These are phyloP conservation scores for Acanthaster planci DNA, from an alignment of 35 echinoderm and acorn worm genomes.

Conservation along the genomic window DNA sequence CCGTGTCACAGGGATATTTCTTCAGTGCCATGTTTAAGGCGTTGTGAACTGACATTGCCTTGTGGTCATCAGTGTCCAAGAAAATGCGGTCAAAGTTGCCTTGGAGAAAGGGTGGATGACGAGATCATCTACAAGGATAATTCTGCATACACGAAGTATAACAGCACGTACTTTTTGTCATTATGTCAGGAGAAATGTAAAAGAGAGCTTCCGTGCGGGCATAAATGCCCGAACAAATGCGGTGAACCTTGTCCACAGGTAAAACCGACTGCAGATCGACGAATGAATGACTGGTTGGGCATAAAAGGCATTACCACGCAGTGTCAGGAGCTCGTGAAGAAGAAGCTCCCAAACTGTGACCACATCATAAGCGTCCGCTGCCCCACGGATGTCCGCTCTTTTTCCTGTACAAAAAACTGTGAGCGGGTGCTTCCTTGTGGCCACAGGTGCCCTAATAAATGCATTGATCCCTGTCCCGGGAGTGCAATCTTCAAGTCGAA, in stretches of 20 bases:
- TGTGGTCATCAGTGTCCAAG: slow-evolving; percentile 17
- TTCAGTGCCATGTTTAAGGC: background rate
- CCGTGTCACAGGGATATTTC: background rate
- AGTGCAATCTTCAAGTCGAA: background rate
- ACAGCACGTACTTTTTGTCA: background rate
- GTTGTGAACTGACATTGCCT: background rate
- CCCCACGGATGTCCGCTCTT: background rate
- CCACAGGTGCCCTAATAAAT: slow-evolving; percentile 37
- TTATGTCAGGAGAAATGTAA: background rate
- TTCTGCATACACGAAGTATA: background rate
- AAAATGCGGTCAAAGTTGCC: background rate
- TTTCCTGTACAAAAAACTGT: slow-evolving; percentile 16
- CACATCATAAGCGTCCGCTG: background rate
- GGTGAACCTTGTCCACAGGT: slow-evolving; percentile 28
- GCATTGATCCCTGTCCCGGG: background rate
- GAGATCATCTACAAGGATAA: background rate
- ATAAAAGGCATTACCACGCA: background rate
- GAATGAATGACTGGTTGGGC: background rate
- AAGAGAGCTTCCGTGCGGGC: slow-evolving; percentile 48
- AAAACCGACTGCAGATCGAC: background rate
- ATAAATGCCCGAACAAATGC: slow-evolving; percentile 71
- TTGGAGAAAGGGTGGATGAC: background rate
- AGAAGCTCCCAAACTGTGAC: slow-evolving; percentile 13
- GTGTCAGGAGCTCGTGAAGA: background rate
- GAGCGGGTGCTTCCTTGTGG: slow-evolving; percentile 27